Evolutionary conservation across 2,888 invertebrate genomes (phyloP), one percentile per base, ranked within the genome.

Genomic region (Agonopterix heracliana): DNA sequence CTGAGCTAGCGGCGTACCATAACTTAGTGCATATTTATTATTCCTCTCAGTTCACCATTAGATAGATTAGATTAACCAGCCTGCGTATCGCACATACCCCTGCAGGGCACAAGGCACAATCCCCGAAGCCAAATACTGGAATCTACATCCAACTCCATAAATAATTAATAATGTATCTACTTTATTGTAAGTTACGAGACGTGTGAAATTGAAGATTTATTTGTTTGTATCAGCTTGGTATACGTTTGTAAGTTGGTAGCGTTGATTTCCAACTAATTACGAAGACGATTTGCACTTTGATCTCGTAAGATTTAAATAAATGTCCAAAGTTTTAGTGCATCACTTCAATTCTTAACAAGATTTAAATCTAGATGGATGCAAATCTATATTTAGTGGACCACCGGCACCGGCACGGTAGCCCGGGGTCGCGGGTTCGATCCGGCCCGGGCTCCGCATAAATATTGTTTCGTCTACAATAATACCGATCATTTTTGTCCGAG

Each of bases 341-440:
- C 26, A 26, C 26, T 26, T 17, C 3, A 17, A 17, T 17, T 17
- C 17, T 17, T 17, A 17, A 17, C 3, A 26, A 26, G 26, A 26
- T 26, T 26, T 26, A 26, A 26, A 26, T 26, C 26, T 26, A 26
- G 26, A 26, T 26, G 26, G 26, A 26, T 26, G 26, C 5, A 7
- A 26, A 26, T 26, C 26, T 26, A 26, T 26, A 26, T 26, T 26
- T 34, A 45, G 13, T 14, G 71, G 81, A 81, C 81, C 82, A 81
- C 81, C 82, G 64, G 60, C 61, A 61, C 74, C 55, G 76, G 68
- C 70, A 79, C 83, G 77, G 84, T 81, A 82, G 84, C 82, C 63
- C 67, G 73, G 63, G 81, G 82, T 82, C 81, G 70, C 74, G 58
- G 69, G 77, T 79, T 81, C 74, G 73, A 68, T 64, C 64, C 70